A percentile compares a stretch with the other conserved stretches of the same genome.
Conservation (phyloP, 92 coral and sea anemone species). For the Palythoa grandis region DNA sequence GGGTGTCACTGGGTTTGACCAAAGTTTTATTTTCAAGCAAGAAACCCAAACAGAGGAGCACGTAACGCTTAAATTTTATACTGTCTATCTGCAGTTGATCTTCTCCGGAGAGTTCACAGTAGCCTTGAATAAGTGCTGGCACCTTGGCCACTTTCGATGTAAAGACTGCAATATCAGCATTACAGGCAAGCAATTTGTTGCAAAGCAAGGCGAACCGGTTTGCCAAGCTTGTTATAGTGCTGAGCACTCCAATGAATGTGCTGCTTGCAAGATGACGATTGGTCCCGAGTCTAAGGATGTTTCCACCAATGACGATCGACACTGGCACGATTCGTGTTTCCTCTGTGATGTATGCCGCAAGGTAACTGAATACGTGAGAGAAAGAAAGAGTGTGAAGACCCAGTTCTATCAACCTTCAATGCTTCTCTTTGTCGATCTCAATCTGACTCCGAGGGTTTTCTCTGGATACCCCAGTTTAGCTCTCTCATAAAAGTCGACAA, state of each 20-base stretch:
- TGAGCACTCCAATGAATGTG: constrained; percentile 71
- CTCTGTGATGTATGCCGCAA: constrained; percentile 78
- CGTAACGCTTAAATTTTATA: no score
- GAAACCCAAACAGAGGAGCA: no score
- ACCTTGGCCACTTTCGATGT: constrained; percentile 88
- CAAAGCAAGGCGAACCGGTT: constrained; percentile 74
- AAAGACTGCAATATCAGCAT: constrained; percentile 81
- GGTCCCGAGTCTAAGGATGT: constrained; percentile 87
- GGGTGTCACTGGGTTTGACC: no score
- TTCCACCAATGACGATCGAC: constrained; percentile 81
- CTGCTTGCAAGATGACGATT: constrained; percentile 80
- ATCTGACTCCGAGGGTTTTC: no score
- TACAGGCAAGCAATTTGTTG: constrained; percentile 94
- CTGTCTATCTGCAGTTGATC: constrained; percentile 62
- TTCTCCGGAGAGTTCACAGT: constrained; percentile 88
- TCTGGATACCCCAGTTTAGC: no score
- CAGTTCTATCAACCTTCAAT: not conserved
- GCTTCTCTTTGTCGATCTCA: not conserved
- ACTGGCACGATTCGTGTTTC: constrained; percentile 88
- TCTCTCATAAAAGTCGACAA: no score
- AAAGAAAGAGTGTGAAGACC: no score
- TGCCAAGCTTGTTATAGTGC: constrained; percentile 73
- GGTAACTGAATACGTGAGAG: not conserved
- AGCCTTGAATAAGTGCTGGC: constrained; percentile 93
- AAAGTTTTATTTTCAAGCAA: no score